Conservation (phyloP, 2,113 vertebrate genomes). For the Hassar affinis region DNA sequence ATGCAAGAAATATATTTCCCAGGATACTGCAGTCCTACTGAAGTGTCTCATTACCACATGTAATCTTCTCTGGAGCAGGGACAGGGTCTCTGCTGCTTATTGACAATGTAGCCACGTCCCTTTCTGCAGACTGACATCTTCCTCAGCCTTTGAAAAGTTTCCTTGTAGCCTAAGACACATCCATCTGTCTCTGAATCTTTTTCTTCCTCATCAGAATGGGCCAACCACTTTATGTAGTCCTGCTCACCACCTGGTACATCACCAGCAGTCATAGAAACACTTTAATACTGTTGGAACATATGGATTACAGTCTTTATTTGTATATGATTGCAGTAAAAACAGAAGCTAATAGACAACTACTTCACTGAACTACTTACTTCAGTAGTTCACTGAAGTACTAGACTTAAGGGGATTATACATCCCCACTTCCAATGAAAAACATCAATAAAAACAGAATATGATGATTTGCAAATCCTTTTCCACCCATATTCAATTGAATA, state of each 20-base stretch:
- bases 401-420: neutral
- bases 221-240: conserved; percentile 79
- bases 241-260: conserved; percentile 56
- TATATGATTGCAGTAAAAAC: neutral
- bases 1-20: neutral
- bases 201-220: conserved; percentile 61
- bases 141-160: conserved; percentile 69
- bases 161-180: conserved; percentile 70
- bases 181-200: conserved; percentile 61
- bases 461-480: no score
- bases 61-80: conserved; percentile 67
- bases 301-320: neutral
- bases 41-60: conserved; percentile 61
- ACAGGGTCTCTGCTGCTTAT: conserved; percentile 65
- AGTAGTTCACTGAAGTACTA: neutral
- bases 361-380: no score
- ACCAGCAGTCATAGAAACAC: neutral
- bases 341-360: neutral
- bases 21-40: neutral
- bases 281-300: neutral
- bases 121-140: conserved; percentile 72
- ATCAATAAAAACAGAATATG: no score
- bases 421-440: no score
- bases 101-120: conserved; percentile 65
- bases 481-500: no score